Conservation (phyloP, 2,113 vertebrate genomes). For the Oplegnathus fasciatus region DNA sequence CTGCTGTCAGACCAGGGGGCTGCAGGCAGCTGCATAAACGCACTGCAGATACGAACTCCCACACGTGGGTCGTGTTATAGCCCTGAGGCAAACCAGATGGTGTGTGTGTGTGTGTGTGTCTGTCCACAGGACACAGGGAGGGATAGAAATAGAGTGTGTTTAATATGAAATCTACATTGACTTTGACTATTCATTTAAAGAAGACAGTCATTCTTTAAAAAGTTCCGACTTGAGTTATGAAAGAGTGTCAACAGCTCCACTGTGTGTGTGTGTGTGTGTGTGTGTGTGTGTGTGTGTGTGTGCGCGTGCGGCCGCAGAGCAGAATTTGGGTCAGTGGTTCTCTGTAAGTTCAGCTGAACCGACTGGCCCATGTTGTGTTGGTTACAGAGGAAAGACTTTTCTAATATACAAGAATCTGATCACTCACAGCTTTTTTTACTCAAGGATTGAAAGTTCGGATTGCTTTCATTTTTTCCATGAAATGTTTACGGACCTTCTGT, state of each 20-base stretch:
- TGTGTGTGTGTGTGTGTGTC: conserved; percentile 5
- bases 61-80: conserved; percentile 36
- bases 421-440: background rate
- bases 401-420: conserved; percentile 16
- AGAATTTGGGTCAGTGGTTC: conserved; percentile 67
- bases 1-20: conserved; percentile 25
- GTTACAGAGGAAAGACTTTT: conserved; percentile 19
- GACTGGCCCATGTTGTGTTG: conserved; percentile 32
- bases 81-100: conserved; percentile 43
- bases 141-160: background rate
- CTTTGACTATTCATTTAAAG: background rate
- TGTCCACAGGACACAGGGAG: background rate
- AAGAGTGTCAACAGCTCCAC: background rate
- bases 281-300: background rate
- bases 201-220: background rate
- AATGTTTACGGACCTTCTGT: conserved; percentile 29
- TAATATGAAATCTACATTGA: conserved; percentile 1
- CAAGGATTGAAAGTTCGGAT: conserved; percentile 5
- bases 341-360: conserved; percentile 56
- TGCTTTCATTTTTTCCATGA: conserved; percentile 16
- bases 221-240: background rate
- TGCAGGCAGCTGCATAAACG: conserved; percentile 57
- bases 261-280: background rate
- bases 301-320: background rate
- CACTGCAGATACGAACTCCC: conserved; percentile 45